Evolutionary conservation across 2,113 vertebrate genomes (phyloP), one percentile per base, ranked within the genome.

Genomic region (Mustela nigripes): DNA sequence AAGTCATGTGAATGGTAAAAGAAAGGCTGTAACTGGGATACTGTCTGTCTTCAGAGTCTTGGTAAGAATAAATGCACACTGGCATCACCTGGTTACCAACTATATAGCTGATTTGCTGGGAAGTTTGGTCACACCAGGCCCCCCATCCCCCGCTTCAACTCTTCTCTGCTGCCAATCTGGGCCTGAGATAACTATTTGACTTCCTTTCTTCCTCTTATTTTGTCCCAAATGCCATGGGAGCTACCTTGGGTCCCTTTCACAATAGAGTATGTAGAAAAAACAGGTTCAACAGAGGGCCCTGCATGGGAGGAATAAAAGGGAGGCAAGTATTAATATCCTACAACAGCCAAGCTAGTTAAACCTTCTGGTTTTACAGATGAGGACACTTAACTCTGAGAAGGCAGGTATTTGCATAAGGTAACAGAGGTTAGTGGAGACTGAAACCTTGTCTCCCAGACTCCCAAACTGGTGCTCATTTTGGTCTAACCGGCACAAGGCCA

Each of bases 181-280:
- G 26, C 16, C 48, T 78, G 11, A 96, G 56, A 86, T 36, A 76
- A 36, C 10, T 39, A 4, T 50, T 71, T 48, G 26, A n/a, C 53
- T 95, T 95, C 53, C 76, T 96, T 93, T 85, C 36, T 97, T 67
- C 18, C 60, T 85, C 53, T 93, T 58, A 93, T 63, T 91, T 94
- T 91, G 36, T 89, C 21, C 14, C 39, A 92, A 91, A 95, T 28
- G 24, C 18, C 74, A 84, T 80, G 28, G 48, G 33, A 97, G 48
- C 42, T 89, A 11, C 45, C 56, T 69, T n/a, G 2, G 15, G 10
- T 85, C n/a, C n/a, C 73, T 94, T 60, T 42, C 42, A 92, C 79
- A 45, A 16, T 87, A 10, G 39, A 95, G 28, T 71, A 80, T 67
- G 21, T 69, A 24, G 74, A 95, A 97, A 31, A 97, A 89, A 91